A percentile compares a stretch with the other conserved stretches of the same genome.
phyloP scores from a whole-genome alignment of 2,888 invertebrate species.

The Drosophila flavopinicola region DNA sequence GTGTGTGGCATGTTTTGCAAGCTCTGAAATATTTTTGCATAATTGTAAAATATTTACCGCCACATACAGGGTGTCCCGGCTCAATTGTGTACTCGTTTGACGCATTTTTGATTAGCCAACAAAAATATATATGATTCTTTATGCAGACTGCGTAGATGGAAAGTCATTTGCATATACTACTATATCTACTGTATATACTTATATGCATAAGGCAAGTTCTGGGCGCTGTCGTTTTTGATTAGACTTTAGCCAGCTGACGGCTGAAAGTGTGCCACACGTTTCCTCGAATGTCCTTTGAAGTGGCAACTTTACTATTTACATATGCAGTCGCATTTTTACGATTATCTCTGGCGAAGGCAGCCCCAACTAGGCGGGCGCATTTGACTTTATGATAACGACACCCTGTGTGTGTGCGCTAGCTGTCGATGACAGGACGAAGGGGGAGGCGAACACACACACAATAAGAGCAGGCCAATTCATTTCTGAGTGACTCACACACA shows the following conservation, averaged over 20 bases:
- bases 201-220: not conserved
- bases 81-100: not conserved
- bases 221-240: slow-evolving; percentile 37
- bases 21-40: slow-evolving; percentile 41
- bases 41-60: slow-evolving; percentile 49
- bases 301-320: slow-evolving; percentile 42
- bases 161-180: slow-evolving; percentile 40
- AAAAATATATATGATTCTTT: slow-evolving; percentile 4
- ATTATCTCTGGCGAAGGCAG: slow-evolving; percentile 28
- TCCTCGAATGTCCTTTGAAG: slow-evolving; percentile 35
- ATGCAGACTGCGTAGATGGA: slow-evolving; percentile 5
- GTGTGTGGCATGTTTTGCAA: slow-evolving; percentile 5
- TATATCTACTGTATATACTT: too few relatives aligned
- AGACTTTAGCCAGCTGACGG: slow-evolving; percentile 36
- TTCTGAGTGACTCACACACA: slow-evolving; percentile 45
- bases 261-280: slow-evolving; percentile 19
- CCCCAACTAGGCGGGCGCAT: slow-evolving; percentile 34
- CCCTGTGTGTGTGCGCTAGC: slow-evolving; percentile 28
- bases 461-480: slow-evolving; percentile 66
- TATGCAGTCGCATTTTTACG: slow-evolving; percentile 48
- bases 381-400: slow-evolving; percentile 60
- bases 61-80: slow-evolving; percentile 43
- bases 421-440: not conserved
- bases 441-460: slow-evolving; percentile 14
- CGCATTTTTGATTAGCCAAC: slow-evolving; percentile 11